Base-by-base conservation (phyloP, 2,888 invertebrate genomes). In the Eupelmus urozonus region DNA sequence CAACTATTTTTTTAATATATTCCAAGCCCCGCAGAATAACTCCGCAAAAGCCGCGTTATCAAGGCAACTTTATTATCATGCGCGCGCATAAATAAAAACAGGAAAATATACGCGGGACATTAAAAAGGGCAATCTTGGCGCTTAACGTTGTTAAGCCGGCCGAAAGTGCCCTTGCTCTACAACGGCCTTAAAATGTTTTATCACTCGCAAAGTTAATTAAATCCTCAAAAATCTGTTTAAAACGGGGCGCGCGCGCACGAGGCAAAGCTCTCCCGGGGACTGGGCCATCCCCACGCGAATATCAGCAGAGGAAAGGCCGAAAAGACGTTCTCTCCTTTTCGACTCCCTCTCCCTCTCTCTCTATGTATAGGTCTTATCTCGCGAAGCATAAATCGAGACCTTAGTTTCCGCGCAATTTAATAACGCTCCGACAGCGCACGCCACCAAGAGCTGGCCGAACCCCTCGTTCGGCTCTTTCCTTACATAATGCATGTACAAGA, bases 381-480 rank as follows among this genome's bases (percentile, higher is more conserved):
- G 49, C 65, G 75, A 59, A 71, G 72, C 80, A 82, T 84, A 81
- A 84, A 83, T 84, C 80, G 82, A 79, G 80, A 79, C 80, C 81
- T 81, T 78, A 79, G 82, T 83, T 84, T 83, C 81, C 83, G 77
- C 80, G 55, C 81, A 82, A 83, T 84, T 84, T 84, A 83, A 82
- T 83, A 82, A 83, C 75, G 67, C 79, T 81, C n/a, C n/a, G n/a
- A n/a, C n/a, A n/a, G n/a, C n/a, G n/a, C n/a, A n/a, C n/a, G n/a
- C n/a, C n/a, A n/a, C n/a, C n/a, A n/a, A n/a, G n/a, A n/a, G n/a
- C n/a, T n/a, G n/a, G n/a, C n/a, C n/a, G n/a, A n/a, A n/a, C n/a
- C n/a, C n/a, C n/a, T n/a, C n/a, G n/a, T n/a, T n/a, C n/a, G n/a
- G n/a, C n/a, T n/a, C n/a, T n/a, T n/a, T n/a, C n/a, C n/a, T n/a